phyloP scores from a whole-genome alignment of 1,140 invertebrate genomes.

The Saxidomus purpurata region DNA sequence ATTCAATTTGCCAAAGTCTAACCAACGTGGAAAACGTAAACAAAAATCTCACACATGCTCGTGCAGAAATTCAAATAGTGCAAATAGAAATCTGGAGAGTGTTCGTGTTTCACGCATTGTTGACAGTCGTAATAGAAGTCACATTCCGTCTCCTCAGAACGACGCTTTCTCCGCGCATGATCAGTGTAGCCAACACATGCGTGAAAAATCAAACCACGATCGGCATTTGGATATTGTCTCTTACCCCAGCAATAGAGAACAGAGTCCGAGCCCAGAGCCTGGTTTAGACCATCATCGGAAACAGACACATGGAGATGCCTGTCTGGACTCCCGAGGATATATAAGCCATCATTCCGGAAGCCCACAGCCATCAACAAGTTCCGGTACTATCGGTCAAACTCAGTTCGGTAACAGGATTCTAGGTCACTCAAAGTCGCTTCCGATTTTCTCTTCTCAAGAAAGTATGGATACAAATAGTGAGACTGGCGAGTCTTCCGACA shows the following conservation, averaged over 20 bases:
- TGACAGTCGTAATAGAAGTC: not conserved
- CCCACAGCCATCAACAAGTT: conserved; percentile 40
- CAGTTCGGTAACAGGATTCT: conserved; percentile 23
- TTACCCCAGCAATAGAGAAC: not conserved
- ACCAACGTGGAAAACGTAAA: conserved; percentile 52
- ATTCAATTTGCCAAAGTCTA: conserved; percentile 76
- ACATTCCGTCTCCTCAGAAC: conserved; percentile 5
- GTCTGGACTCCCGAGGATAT: not conserved
- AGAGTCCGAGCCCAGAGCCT: not conserved
- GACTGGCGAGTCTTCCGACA: conserved; percentile 52
- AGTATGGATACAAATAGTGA: conserved; percentile 64
- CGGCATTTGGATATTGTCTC: not conserved
- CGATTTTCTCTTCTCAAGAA: conserved; percentile 63
- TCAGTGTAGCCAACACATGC: not conserved
- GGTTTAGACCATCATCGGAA: not conserved
- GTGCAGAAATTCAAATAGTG: not conserved
- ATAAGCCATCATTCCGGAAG: not conserved
- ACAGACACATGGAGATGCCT: not conserved
- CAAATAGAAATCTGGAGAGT: not conserved
- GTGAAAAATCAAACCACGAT: not conserved
- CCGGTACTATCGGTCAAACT: conserved; percentile 1
- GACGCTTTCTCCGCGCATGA: not conserved
- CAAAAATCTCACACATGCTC: conserved; percentile 42
- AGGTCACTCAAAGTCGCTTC: conserved; percentile 58
- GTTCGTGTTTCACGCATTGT: not conserved